Evolutionary conservation across 53 echinoderm and acorn worm species (phyloP).

Genomic region (Echinarachnius parma): DNA sequence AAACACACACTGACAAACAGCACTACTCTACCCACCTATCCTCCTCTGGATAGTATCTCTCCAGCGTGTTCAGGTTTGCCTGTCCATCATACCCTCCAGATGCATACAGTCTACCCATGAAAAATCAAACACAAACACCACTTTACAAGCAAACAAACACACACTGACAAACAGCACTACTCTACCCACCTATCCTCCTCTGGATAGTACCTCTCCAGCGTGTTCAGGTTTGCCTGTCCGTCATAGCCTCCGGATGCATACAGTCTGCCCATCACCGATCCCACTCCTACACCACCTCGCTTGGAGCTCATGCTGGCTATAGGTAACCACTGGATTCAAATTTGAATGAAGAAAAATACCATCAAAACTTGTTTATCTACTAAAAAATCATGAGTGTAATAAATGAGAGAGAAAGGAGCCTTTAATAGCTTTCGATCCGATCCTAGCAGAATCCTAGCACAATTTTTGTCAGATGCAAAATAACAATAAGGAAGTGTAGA

Average conservation of each 20-base stretch:
- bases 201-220: slow-evolving; percentile 83
- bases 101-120: slow-evolving; percentile 75
- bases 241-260: slow-evolving; percentile 87
- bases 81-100: slow-evolving; percentile 81
- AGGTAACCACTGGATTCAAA: slow-evolving; percentile 64
- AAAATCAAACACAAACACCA: too few species aligned
- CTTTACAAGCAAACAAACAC: too few species aligned
- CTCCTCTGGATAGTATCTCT: slow-evolving; percentile 83
- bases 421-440: too few species aligned
- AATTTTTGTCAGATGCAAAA: too few species aligned
- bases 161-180: too few species aligned
- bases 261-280: slow-evolving; percentile 63
- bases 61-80: slow-evolving; percentile 78
- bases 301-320: slow-evolving; percentile 72
- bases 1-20: too few species aligned
- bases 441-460: too few species aligned
- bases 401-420: too few species aligned
- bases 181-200: slow-evolving; percentile 80
- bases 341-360: too few species aligned
- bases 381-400: too few species aligned
- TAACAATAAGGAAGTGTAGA: too few species aligned
- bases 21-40: slow-evolving; percentile 84
- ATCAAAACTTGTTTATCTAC: too few species aligned
- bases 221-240: slow-evolving; percentile 78
- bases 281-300: slow-evolving; percentile 77